Evolutionary conservation across 2,797 vertebrate species (phyloP), one percentile per base, ranked within the genome.

Genomic region (Bryconaethiops microstoma): DNA sequence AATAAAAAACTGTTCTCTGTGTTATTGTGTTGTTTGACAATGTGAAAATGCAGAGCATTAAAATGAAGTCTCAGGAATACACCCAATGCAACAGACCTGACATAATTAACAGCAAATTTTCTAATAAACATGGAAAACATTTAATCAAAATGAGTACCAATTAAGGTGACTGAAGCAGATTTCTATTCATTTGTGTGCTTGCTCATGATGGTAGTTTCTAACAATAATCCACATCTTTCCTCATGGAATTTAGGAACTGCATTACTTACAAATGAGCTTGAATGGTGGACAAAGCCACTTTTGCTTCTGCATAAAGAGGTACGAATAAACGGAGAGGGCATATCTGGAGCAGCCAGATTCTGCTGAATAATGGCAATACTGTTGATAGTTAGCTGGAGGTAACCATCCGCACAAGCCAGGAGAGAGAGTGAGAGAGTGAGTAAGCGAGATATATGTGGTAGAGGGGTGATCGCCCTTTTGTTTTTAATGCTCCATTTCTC

Each of bases 381-480:
- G 62, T 64, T 45, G 62, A 52, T 19, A 77, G 54, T 42, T 17
- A 74, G 42, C n/a, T 64, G 25, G 62, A 64, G 62, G 25, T 64
- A 64, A 64, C 25, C 25, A 64, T 64, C 62, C 35, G 62, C 29
- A 64, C 25, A 35, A 25, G 40, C 7, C 7, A 48, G 54, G 25
- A 78, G 13, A 73, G 45, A 39, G 29, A 8, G 8, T 23, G 63
- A 17, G 63, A 65, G 35, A 40, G 35, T 17, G 29, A 83, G 80
- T 83, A 54, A 19, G 35, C 17, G 23, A 83, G 80, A 84, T 48
- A 19, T 74, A 87, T 87, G 72, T 81, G 67, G 29, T 65, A 65
- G 63, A 17, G 39, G 45, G 42, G 23, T 62, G 23, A 62, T 62
- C 85, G 72, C 78, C 42, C 62, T 67, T 23, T 60, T 81, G 75